Evolutionary conservation across 2,113 vertebrate species (phyloP).

Genomic region (Erpornis zantholeuca): DNA sequence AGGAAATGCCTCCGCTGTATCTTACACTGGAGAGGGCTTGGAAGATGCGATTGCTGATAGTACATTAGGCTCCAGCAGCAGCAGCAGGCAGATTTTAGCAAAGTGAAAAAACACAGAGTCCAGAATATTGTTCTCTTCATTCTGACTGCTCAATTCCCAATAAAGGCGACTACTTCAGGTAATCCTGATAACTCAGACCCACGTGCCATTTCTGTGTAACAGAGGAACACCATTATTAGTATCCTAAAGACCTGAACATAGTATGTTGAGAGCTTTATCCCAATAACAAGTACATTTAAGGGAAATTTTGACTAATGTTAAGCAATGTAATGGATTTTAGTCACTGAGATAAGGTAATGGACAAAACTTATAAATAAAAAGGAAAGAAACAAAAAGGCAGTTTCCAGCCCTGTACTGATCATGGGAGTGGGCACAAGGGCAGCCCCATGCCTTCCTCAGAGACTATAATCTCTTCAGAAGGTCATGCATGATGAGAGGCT

Average conservation of each 20-base stretch:
- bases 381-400: neutral
- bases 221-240: neutral
- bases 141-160: neutral
- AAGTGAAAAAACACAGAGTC: neutral
- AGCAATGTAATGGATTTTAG: neutral
- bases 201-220: accelerated
- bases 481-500: neutral
- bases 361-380: neutral
- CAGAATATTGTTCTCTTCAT: neutral
- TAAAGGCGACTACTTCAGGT: accelerated
- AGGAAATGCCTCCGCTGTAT: neutral
- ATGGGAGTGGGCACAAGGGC: neutral
- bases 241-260: neutral
- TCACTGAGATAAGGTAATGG: neutral
- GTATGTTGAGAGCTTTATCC: neutral
- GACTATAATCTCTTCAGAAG: neutral
- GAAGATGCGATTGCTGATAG: neutral
- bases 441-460: neutral
- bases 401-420: neutral
- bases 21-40: neutral
- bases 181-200: neutral
- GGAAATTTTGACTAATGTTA: neutral
- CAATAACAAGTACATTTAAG: neutral
- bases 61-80: neutral
- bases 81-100: neutral